Conservation (phyloP, 1,140 invertebrate genomes). For the Meteorus sp. region DNA sequence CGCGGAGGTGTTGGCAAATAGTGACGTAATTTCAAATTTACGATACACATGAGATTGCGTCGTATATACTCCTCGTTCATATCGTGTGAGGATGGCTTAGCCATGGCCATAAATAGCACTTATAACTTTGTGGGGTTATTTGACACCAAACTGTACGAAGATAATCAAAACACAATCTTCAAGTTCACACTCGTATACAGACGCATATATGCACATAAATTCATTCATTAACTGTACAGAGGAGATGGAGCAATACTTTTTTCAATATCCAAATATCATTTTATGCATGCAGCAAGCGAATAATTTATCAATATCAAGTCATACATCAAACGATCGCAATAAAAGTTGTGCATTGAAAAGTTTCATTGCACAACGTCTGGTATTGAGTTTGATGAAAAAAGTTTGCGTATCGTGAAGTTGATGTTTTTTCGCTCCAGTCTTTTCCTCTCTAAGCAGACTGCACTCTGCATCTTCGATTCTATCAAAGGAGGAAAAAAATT, state of each 20-base stretch:
- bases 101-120: conserved; percentile 11
- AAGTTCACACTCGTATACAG: neutral
- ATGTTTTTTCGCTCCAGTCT: neutral
- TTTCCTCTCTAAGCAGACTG: neutral
- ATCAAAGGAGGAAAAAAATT: neutral
- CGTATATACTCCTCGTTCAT: neutral
- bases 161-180: neutral
- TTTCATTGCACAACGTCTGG: conserved; percentile 3
- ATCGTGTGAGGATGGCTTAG: neutral
- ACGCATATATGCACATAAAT: too few species aligned
- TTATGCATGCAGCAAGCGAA: too few species aligned
- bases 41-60: neutral
- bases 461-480: neutral
- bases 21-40: conserved; percentile 9
- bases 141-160: neutral
- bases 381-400: conserved; percentile 7
- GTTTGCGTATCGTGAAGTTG: too few species aligned
- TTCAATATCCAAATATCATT: too few species aligned
- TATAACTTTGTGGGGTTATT: neutral
- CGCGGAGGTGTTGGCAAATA: neutral
- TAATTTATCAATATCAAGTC: too few species aligned
- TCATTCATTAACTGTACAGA: too few species aligned
- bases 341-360: neutral
- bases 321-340: too few species aligned
- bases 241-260: too few species aligned